Base-by-base conservation (phyloP, 2,888 invertebrate species). In the Cabera pusaria region DNA sequence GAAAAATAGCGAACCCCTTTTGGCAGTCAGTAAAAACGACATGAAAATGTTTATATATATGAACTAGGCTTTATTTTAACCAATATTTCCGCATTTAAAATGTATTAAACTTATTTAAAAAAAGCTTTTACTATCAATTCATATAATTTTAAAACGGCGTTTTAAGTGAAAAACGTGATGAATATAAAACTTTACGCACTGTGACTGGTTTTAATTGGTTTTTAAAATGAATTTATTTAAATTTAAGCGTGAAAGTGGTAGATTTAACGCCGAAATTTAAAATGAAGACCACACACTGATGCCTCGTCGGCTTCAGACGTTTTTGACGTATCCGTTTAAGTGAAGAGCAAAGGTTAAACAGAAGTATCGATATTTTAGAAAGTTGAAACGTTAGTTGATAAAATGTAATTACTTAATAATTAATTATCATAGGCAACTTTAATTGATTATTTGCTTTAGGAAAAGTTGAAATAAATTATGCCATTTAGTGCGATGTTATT, bases 251-350 rank as follows among this genome's bases (percentile, higher is more conserved):
- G 55, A 55, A 55, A 55, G 49, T 47, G 32, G 21, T n/a, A 20
- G 31, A 31, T 46, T 52, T 47, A 32, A 24, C 36, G 34, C 42
- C 44, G 26, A 41, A 49, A 31, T 43, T 20, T 39, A 20, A 20
- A 46, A 45, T 44, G 31, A 46, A 52, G 59, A 57, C 59, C 59
- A 57, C 59, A 59, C 59, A 52, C 42, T 40, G 26, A 46, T 43
- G 29, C 52, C 49, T 42, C 50, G 57, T 46, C 49, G 42, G 38
- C 44, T 33, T 38, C 16, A 28, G 44, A 44, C 14, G 4, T 14
- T 2, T 14, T 31, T 48, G 53, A 53, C 44, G 51, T 51, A 42
- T 53, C 43, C 4, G 46, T 35, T 31, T 29, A 49, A 53, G 50
- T 32, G 51, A 36, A 38, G 49, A 24, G 3, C 3, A 6, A 0